Evolutionary conservation across 2,113 vertebrate species (phyloP), one percentile per base, ranked within the genome.

Genomic region (Eidolon helvum): DNA sequence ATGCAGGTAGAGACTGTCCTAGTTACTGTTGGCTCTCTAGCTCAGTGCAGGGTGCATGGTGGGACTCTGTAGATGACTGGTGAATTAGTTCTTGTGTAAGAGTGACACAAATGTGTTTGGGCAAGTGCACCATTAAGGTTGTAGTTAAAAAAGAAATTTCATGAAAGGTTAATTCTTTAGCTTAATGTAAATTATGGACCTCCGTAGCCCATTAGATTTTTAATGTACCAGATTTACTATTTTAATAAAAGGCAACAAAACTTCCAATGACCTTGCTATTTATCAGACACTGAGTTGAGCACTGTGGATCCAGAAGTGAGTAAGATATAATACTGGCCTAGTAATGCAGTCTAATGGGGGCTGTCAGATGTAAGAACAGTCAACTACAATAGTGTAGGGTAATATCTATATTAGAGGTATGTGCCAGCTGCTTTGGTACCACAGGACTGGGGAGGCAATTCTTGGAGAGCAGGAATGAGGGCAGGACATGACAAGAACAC

Each of bases 231-330:
- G 55, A 63, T 75, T 82, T 65, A 90, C 30, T 8, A 72, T 91
- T 95, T 94, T 92, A 65, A 92, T 90, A 85, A 69, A 71, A 89
- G 66, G 22, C 40, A 84, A 63, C 24, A 38, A 50, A 83, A 68
- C 48, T 45, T 55, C 68, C 57, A 43, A 45, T 69, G 82, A 22
- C 9, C 18, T 40, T 66, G 43, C 38, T 92, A 0, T 95, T 91
- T 82, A 21, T 93, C 30, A 48, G 35, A 74, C 10, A 5, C 19
- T 59, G 28, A 21, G 18, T 68, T 55, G 83, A 79, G 59, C 40
- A 22, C 21, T 68, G 22, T 35, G 24, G 63, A 84, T 57, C 50
- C 63, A 92, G 57, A 92, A 85, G 65, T 59, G 30, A 89, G 45
- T 92, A 91, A 66, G 66, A 50, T 63, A 5, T 2, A 24, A 3